Evolutionary conservation across 2,797 vertebrate species (phyloP).

Genomic region (Gastrophryne carolinensis): DNA sequence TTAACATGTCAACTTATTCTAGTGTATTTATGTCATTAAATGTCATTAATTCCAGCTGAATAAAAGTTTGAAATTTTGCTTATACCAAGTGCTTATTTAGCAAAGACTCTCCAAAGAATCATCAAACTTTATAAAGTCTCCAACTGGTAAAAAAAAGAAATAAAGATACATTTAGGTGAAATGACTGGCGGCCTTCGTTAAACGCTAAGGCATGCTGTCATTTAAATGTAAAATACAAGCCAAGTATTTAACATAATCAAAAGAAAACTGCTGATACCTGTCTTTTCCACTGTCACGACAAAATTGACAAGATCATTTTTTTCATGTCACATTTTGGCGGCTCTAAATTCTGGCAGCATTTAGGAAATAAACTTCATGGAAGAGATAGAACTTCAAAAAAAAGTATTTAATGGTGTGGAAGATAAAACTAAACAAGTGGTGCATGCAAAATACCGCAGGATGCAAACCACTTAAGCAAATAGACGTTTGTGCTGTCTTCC

Average conservation of each 20-base stretch:
- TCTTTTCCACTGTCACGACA: constrained; percentile 67
- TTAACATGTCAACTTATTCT: too few relatives aligned
- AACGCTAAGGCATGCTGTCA: constrained; percentile 80
- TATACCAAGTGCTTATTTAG: not conserved
- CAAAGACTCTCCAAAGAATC: not conserved
- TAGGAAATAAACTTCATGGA: constrained; percentile 59
- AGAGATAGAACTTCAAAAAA: constrained; percentile 52
- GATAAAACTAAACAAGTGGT: constrained; percentile 52
- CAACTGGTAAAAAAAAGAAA: constrained; percentile 39
- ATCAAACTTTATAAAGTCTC: not conserved
- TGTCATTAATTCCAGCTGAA: not conserved
- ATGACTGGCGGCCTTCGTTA: constrained; percentile 77
- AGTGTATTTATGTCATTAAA: too few relatives aligned
- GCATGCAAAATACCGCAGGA: constrained; percentile 21
- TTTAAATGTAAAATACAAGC: constrained; percentile 81
- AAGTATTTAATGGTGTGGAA: constrained; percentile 43
- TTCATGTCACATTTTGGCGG: constrained; percentile 64
- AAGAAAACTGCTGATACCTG: constrained; percentile 73
- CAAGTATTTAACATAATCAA: constrained; percentile 81
- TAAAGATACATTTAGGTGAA: constrained; percentile 73
- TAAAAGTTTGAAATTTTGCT: not conserved
- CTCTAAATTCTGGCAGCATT: constrained; percentile 57
- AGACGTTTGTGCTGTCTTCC: not conserved
- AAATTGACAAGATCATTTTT: constrained; percentile 75
- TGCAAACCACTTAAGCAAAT: constrained; percentile 53